Base-by-base conservation (phyloP, 2,888 invertebrate genomes). In the Cecidostiba fungosa region DNA sequence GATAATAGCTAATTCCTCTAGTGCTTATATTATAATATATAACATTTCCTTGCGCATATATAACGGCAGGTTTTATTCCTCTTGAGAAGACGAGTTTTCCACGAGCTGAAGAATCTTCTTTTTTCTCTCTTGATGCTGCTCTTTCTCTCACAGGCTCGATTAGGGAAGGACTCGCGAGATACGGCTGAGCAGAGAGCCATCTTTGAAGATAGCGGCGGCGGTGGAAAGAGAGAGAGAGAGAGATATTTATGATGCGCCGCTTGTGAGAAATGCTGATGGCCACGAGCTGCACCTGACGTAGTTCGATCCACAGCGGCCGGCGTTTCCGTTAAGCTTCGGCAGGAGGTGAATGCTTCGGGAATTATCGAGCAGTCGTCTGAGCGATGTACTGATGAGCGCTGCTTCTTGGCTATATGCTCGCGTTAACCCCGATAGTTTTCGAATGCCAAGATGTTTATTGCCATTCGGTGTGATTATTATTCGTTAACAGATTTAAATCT, bases 111-210 rank as follows among this genome's bases (percentile, higher is more conserved):
- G 32, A 32, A 1, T 10, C 73, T 74, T 43, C 39, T 50, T 26
- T 74, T 47, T 74, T 5, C 29, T 76, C 32, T 69, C 29, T 26
- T 4, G 2, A 3, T 3, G 6, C 14, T 16, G 50, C 50, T 74
- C 29, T 39, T n/a, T 36, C 23, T 77, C 59, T 77, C 23, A 66
- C 19, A 36, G n/a, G 43, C 69, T 26, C 69, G 79, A 79, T 79
- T 69, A 79, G 50, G 70, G 47, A 23, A 29, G 70, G 47, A 29
- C 62, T 43, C 69, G 66, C 10, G 66, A 66, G 3, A 66, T 29
- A 66, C 62, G 26, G 66, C 4, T 54, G 54, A 54, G 54, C 54
- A n/a, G 54, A n/a, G 19, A 50, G 50, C 23, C 62, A n/a, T 10
- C 8, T 6, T 62, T 26, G 62, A 62, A 5, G 62, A 23, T 23